Base-by-base conservation (phyloP, 1,140 invertebrate species). In the Proales similis region DNA sequence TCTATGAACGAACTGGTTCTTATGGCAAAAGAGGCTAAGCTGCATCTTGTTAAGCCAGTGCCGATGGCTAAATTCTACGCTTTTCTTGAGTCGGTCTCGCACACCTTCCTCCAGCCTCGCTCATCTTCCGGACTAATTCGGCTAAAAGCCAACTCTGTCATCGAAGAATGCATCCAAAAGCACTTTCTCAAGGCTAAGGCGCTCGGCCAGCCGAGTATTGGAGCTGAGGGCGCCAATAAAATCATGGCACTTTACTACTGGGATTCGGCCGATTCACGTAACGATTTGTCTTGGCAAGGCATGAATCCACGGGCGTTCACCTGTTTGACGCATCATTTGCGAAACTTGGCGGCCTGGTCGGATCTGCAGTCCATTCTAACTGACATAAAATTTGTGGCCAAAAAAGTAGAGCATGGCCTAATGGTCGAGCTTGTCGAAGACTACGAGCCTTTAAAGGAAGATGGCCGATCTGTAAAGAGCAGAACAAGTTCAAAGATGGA, bases 321-420 rank as follows among this genome's bases (percentile, higher is more conserved):
- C 20, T 45, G 47, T 61, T 32, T 61, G 19, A 27, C 57, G 26
- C 47, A 24, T 46, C 39, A 61, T 61, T 61, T 61, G 36, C 11
- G 24, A 36, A 22, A 60, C 43, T 43, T 61, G 53, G 68, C 67
- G 9, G 53, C 66, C 42, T 71, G 67, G 61, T 47, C 64, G 5
- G 67, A 69, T 5, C 64, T 73, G 22, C 48, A 65, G 9, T 48
- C 62, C 5, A 47, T 71, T 2, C 33, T 74, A 2, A 71, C 70
- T 63, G 67, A 67, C 47, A 60, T 74, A 20, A 29, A 53, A 11
- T 73, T 73, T 53, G 69, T 75, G 27, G 43, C 68, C 24, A 45
- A 42, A 27, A 75, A 74, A 57, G 71, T 69, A 63, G 64, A 65
- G 22, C 64, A 72, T 11, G 70, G 70, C 53, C 51, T 71, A 48